Evolutionary conservation across 2,888 invertebrate genomes (phyloP).

Genomic region (Hydropsyche betteni): DNA sequence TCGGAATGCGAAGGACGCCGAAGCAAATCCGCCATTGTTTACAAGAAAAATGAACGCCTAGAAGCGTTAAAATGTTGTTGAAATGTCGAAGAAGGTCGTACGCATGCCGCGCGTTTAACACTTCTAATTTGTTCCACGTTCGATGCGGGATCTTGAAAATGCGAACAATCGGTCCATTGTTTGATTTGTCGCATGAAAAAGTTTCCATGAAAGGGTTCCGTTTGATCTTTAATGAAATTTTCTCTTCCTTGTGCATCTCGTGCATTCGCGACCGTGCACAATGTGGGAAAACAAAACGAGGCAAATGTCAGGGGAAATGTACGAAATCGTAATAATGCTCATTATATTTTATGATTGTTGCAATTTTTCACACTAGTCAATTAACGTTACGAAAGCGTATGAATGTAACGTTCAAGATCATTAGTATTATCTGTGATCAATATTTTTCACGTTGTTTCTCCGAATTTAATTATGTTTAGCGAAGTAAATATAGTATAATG

Average conservation of each 20-base stretch:
- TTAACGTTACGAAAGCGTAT: too few relatives aligned
- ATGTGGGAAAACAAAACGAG: slow-evolving; percentile 26
- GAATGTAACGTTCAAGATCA: too few relatives aligned
- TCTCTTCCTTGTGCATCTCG: slow-evolving; percentile 20
- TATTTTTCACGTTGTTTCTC: too few relatives aligned
- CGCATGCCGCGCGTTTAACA: neutral
- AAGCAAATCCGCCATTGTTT: slow-evolving; percentile 8
- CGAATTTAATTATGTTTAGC: too few relatives aligned
- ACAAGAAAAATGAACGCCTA: slow-evolving; percentile 11
- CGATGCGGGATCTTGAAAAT: too few relatives aligned
- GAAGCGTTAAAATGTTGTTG: neutral
- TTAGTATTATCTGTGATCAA: too few relatives aligned
- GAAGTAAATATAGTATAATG: too few relatives aligned
- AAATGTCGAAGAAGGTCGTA: neutral
- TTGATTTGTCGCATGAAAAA: neutral
- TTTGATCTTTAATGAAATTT: neutral
- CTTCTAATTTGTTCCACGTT: too few relatives aligned
- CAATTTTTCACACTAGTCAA: too few relatives aligned
- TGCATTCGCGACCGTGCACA: neutral
- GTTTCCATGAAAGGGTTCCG: neutral
- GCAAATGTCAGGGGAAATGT: slow-evolving; percentile 2
- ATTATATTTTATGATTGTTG: too few relatives aligned
- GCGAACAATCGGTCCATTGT: slow-evolving; percentile 7
- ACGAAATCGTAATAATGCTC: too few relatives aligned
- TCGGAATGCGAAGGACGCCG: slow-evolving; percentile 17